Evolutionary conservation across 2,888 invertebrate species (phyloP).

Genomic region (Ophion ellenae): DNA sequence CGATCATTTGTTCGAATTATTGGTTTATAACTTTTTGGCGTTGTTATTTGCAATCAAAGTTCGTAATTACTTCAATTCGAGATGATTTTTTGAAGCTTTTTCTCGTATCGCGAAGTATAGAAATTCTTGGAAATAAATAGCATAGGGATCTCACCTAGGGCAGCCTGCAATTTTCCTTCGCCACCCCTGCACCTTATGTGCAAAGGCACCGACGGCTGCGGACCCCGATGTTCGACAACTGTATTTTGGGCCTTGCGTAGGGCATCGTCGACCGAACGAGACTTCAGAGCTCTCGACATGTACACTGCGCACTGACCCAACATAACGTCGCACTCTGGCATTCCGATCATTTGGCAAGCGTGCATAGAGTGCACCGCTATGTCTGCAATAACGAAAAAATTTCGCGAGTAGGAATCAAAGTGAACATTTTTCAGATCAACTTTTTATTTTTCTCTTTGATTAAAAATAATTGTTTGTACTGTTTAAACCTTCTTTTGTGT

Average conservation of each 20-base stretch:
- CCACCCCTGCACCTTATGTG: slow-evolving; percentile 88
- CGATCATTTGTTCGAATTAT: too few species aligned
- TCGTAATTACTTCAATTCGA: too few species aligned
- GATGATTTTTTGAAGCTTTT: too few species aligned
- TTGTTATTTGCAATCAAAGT: too few species aligned
- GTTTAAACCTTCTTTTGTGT: too few species aligned
- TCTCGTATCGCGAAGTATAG: too few species aligned
- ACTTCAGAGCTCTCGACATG: slow-evolving; percentile 90
- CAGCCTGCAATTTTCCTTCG: slow-evolving; percentile 67
- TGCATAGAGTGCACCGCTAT: slow-evolving; percentile 90
- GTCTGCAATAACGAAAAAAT: slow-evolving; percentile 82
- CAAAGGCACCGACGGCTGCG: slow-evolving; percentile 89
- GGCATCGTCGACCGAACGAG: slow-evolving; percentile 85
- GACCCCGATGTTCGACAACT: slow-evolving; percentile 83
- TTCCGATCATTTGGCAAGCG: slow-evolving; percentile 90
- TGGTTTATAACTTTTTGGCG: too few species aligned
- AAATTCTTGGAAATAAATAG: not conserved
- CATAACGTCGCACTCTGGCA: slow-evolving; percentile 91
- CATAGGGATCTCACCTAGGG: slow-evolving; percentile 64
- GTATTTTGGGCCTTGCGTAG: slow-evolving; percentile 55
- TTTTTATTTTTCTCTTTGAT: not conserved
- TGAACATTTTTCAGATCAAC: not conserved
- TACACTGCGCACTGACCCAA: slow-evolving; percentile 91
- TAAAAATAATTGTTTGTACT: too few species aligned
- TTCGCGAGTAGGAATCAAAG: not conserved